Conservation (phyloP, 2,113 vertebrate species). For the Leptobrachium ailaonicum region DNA sequence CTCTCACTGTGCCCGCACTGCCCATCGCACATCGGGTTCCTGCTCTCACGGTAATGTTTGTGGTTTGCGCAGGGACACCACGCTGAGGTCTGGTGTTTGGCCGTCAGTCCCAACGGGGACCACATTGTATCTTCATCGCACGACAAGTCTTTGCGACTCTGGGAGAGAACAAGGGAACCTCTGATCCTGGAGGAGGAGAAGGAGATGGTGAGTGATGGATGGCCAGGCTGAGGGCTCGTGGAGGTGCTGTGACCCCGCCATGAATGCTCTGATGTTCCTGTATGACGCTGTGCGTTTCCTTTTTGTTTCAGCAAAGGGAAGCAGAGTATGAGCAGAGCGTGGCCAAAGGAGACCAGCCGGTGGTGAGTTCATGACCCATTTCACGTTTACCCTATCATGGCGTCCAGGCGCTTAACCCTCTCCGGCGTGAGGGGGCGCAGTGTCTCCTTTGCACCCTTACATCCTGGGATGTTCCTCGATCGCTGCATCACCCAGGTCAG, state of each 20-base stretch:
- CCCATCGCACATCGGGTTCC: neutral
- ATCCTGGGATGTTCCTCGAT: too few relatives aligned
- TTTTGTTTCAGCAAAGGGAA: slow-evolving; percentile 79
- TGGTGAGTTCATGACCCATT: slow-evolving; percentile 72
- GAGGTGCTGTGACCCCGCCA: neutral
- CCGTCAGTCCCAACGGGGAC: slow-evolving; percentile 91
- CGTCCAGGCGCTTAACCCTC: neutral
- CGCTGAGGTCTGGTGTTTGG: slow-evolving; percentile 89
- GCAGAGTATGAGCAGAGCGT: slow-evolving; percentile 91
- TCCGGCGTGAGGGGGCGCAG: neutral
- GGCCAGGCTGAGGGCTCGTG: neutral
- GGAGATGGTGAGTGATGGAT: slow-evolving; percentile 78
- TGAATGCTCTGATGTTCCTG: too few relatives aligned
- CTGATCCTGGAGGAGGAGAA: slow-evolving; percentile 93
- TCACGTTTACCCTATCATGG: neutral
- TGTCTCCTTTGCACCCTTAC: too few relatives aligned
- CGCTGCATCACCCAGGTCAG: too few relatives aligned
- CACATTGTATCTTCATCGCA: slow-evolving; percentile 89
- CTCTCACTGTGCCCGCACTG: too few relatives aligned
- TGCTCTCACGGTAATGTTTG: slow-evolving; percentile 2
- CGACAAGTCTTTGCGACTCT: slow-evolving; percentile 93
- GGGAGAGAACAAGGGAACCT: slow-evolving; percentile 91
- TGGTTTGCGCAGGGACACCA: slow-evolving; percentile 82
- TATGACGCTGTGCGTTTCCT: neutral
- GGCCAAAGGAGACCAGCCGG: slow-evolving; percentile 83